Conservation (phyloP, 1,140 invertebrate genomes). For the Formica selysi region DNA sequence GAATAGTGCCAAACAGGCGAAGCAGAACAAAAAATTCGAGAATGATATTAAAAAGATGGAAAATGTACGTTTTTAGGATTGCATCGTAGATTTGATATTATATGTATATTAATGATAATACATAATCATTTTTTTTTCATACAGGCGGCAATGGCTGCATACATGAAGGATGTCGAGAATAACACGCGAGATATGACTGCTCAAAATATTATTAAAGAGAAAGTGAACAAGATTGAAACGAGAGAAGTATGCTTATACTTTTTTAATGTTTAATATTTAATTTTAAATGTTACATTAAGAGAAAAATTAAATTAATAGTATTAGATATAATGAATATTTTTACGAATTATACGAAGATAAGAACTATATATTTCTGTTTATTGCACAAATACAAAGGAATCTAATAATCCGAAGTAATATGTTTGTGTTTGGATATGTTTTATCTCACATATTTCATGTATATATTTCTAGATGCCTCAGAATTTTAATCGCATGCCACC, state of each 20-base stretch:
- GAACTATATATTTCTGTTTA: background rate
- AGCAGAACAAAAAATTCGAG: conserved; percentile 92
- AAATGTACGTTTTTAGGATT: conserved; percentile 85
- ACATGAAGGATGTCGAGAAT: conserved; percentile 92
- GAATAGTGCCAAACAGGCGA: conserved; percentile 92
- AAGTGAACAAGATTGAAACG: conserved; percentile 69
- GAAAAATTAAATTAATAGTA: background rate
- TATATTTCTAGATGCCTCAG: conserved; percentile 56
- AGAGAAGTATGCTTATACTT: conserved; percentile 43
- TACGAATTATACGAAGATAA: background rate
- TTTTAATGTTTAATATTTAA: conserved; percentile 1
- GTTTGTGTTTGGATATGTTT: background rate
- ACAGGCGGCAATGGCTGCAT: conserved; percentile 93
- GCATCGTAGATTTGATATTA: background rate
- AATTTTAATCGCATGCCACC: conserved; percentile 72
- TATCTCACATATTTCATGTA: conserved; percentile 14
- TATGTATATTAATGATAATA: background rate
- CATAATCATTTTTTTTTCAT: conserved; percentile 55
- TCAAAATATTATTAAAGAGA: conserved; percentile 81
- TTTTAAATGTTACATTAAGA: background rate
- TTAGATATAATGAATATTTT: background rate
- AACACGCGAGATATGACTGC: conserved; percentile 91
- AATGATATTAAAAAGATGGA: conserved; percentile 96
- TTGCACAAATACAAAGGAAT: background rate
- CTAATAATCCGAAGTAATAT: background rate